phyloP scores from a whole-genome alignment of 2,113 vertebrate genomes.

The Eudyptes chrysolophus region DNA sequence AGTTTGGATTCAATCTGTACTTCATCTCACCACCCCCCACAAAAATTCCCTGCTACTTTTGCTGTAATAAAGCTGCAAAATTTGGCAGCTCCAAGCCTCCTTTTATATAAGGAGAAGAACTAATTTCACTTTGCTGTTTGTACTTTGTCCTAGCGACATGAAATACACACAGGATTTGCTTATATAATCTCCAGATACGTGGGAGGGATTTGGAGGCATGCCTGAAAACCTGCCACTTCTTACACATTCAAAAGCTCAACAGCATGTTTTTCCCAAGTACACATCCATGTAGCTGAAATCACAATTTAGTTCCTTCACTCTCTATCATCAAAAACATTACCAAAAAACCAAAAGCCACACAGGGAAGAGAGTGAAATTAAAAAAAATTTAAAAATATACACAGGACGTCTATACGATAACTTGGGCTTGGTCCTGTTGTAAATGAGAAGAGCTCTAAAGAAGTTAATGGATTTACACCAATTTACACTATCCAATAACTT shows the following conservation, averaged over 20 bases:
- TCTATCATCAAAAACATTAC: background rate
- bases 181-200: slow-evolving; percentile 29
- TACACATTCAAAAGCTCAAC: background rate
- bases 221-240: slow-evolving; percentile 20
- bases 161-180: slow-evolving; percentile 8
- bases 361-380: background rate
- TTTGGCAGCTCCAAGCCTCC: background rate
- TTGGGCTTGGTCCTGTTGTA: background rate
- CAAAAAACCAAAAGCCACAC: background rate
- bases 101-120: background rate
- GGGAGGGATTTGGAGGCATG: slow-evolving; percentile 11
- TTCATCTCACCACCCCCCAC: background rate
- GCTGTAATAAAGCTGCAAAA: background rate
- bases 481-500: background rate
- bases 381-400: background rate
- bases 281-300: background rate
- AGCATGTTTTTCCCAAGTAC: background rate
- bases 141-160: slow-evolving; percentile 29
- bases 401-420: background rate
- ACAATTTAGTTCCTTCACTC: background rate
- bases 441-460: background rate
- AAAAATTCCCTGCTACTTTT: background rate
- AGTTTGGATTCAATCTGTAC: background rate
- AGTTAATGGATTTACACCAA: background rate
- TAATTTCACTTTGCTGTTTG: slow-evolving; percentile 24